These are phyloP conservation scores for Sardina pilchardus DNA, from an alignment of 2,113 vertebrate species.

Conservation along the genomic window DNA sequence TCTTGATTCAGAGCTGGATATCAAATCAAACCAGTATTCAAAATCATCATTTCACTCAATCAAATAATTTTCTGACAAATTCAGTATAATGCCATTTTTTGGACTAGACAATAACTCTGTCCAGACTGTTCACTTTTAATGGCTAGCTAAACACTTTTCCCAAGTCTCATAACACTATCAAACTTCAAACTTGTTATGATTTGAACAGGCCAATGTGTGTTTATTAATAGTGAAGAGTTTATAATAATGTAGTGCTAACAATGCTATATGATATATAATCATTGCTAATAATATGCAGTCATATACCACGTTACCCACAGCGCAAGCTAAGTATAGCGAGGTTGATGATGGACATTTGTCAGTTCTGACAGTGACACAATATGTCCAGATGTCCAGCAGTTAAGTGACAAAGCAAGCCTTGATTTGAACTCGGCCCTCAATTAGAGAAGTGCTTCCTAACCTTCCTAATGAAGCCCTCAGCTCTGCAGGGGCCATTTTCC, in stretches of 20 bases:
- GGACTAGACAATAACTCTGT: too few relatives aligned
- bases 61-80: too few relatives aligned
- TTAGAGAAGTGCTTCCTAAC: constrained; percentile 48
- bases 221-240: too few relatives aligned
- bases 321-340: background rate
- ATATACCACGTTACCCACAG: background rate
- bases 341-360: background rate
- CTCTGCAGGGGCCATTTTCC: constrained; percentile 43
- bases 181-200: background rate
- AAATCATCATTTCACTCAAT: too few relatives aligned
- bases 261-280: background rate
- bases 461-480: constrained; percentile 52
- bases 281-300: background rate
- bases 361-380: background rate
- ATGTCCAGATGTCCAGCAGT: constrained; percentile 26
- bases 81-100: too few relatives aligned
- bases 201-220: background rate
- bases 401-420: constrained; percentile 44
- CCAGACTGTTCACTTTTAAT: background rate
- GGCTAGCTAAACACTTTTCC: background rate
- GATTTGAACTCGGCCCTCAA: constrained; percentile 55
- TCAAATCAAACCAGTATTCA: background rate
- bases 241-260: background rate
- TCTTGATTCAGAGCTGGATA: background rate
- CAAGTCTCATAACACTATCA: background rate